Evolutionary conservation across 2,797 vertebrate species (phyloP).

Genomic region (Anabacerthia variegaticeps): DNA sequence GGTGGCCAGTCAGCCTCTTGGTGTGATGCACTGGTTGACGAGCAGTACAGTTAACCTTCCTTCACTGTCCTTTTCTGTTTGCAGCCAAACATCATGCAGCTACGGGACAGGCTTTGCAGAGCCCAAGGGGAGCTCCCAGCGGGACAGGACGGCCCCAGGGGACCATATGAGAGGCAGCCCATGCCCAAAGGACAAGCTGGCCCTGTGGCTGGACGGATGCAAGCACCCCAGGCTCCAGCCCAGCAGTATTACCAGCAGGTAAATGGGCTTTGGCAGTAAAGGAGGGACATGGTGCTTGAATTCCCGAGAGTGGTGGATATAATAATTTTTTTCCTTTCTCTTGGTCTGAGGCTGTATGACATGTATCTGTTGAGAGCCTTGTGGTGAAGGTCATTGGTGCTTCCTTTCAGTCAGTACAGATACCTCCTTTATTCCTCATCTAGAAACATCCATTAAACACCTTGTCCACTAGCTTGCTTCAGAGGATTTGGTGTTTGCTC

Average conservation of each 20-base stretch:
- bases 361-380: background rate
- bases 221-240: constrained; percentile 69
- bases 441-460: background rate
- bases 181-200: constrained; percentile 56
- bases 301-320: background rate
- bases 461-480: background rate
- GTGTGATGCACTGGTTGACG: background rate
- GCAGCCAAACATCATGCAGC: constrained; percentile 83
- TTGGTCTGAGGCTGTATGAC: background rate
- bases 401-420: background rate
- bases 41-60: background rate
- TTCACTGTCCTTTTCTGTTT: constrained; percentile 8
- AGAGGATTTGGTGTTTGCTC: background rate
- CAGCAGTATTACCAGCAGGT: constrained; percentile 83
- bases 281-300: background rate
- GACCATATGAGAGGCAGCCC: constrained; percentile 42
- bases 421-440: background rate
- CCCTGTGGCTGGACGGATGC: constrained; percentile 72
- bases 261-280: background rate
- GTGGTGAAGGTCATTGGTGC: background rate
- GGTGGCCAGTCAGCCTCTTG: background rate
- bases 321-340: background rate
- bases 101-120: constrained; percentile 86
- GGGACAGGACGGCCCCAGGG: constrained; percentile 45
- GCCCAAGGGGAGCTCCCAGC: constrained; percentile 82